Percentiles rank a stretch among this genome's conserved stretches.
Evolutionary conservation across 53 echinoderm and acorn worm species (phyloP).

Genomic region (Holothuria leucospilota): DNA sequence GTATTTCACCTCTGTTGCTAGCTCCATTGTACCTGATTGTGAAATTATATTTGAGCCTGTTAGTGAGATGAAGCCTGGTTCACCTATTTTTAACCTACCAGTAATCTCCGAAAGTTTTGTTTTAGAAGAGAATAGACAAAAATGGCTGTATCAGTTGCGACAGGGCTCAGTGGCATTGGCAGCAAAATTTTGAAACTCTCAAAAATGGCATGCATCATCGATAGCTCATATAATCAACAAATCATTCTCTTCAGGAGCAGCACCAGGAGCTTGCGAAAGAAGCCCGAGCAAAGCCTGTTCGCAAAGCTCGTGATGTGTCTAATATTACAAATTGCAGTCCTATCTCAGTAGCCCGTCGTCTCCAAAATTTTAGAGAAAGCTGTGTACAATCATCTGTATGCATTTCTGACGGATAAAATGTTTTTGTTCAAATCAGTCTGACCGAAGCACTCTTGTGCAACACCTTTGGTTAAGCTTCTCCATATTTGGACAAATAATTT

Average conservation of each 20-base stretch:
- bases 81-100: too few species aligned
- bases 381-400: too few species aligned
- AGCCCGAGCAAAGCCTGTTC: neutral
- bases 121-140: neutral
- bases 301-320: neutral
- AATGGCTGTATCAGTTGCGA: neutral
- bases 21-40: neutral
- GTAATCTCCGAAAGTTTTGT: too few species aligned
- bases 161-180: neutral
- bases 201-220: neutral
- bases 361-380: too few species aligned
- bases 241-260: neutral
- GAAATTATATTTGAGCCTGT: neutral
- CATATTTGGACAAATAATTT: too few species aligned
- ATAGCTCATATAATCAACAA: neutral
- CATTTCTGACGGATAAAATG: neutral
- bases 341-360: neutral
- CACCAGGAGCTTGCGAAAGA: neutral
- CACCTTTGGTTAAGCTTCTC: too few species aligned
- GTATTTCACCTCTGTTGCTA: too few species aligned
- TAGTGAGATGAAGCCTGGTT: too few species aligned
- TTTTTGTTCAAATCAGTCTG: too few species aligned
- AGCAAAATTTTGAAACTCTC: slow-evolving; percentile 9
- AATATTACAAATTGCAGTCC: neutral
- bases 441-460: too few species aligned